Percentiles rank a stretch among this genome's conserved stretches.
Evolutionary conservation across 2,113 vertebrate species (phyloP).

Genomic region (Seriola rivoliana): DNA sequence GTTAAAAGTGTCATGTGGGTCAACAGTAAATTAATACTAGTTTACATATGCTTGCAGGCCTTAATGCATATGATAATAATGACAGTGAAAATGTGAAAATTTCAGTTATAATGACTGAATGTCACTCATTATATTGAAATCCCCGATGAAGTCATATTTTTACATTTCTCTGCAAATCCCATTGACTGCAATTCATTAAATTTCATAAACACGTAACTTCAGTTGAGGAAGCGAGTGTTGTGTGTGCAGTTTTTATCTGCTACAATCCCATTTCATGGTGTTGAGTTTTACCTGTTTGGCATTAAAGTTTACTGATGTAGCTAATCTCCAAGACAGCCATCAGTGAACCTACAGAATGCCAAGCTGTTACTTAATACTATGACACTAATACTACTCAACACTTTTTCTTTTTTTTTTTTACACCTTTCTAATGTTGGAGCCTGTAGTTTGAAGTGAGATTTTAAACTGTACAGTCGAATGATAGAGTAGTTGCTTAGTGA

Average conservation of each 20-base stretch:
- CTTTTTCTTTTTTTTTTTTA: no score
- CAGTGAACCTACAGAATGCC: constrained; percentile 58
- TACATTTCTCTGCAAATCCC: constrained; percentile 17
- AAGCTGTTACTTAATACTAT: constrained; percentile 40
- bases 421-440: background rate
- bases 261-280: constrained; percentile 72
- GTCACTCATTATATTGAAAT: background rate
- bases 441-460: constrained; percentile 20
- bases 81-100: no score
- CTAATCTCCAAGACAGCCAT: constrained; percentile 70
- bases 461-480: constrained; percentile 1
- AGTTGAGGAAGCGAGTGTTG: constrained; percentile 43
- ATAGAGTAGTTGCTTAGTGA: background rate
- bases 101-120: background rate
- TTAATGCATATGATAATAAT: no score
- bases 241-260: constrained; percentile 65
- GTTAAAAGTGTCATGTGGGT: no score
- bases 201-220: constrained; percentile 7
- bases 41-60: no score
- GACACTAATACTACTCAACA: constrained; percentile 55
- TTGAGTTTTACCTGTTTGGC: constrained; percentile 67
- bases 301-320: constrained; percentile 67
- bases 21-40: no score
- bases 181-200: background rate
- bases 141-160: background rate